Evolutionary conservation across 2,113 vertebrate genomes (phyloP), one percentile per base, ranked within the genome.

Genomic region (Oncorhynchus mykiss): DNA sequence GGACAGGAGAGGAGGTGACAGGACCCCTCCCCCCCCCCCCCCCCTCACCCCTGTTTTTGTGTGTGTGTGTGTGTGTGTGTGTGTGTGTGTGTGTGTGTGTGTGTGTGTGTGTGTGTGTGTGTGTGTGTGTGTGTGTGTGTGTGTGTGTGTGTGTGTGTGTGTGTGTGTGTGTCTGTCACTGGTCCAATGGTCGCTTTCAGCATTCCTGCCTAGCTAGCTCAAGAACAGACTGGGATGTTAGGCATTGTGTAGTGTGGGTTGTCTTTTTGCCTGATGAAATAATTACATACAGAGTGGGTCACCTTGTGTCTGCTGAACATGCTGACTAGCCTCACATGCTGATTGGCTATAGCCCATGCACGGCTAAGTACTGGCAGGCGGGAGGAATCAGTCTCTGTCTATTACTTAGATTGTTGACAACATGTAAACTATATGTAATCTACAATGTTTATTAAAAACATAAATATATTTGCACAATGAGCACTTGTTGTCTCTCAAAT

Each of bases 291-390:
- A 22, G 68, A 24, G n/a, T 49, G 73, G 73, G 81, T 81, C 73
- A 83, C 80, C 77, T 82, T 85, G 77, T 75, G 75, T 75, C 51
- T 62, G 64, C 76, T 76, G 68, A 78, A 83, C 74, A 71, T 29
- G 12, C 51, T 11, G 70, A 60, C 20, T 59, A 39, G 57, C 62
- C 39, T 12, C 1, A 5, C 31, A 34, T 4, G 29, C 6, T 74
- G 70, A 78, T 70, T 69, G 81, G 66, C 34, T 62, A 65, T 27
- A 51, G 69, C 70, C 75, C 68, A 45, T 67, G 73, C 54, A 70
- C 77, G 71, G 48, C 67, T 74, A 75, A 82, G 31, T 51, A 25
- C 54, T 71, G 49, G 59, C 75, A 31, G 51, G 34, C 62, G 62
- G 29, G 45, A 24, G 24, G 45, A 70, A 78, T 74, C 64, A 20